These are phyloP conservation scores for Paratrypauchen microcephalus DNA, from an alignment of 2,797 vertebrate species.

Conservation along the genomic window DNA sequence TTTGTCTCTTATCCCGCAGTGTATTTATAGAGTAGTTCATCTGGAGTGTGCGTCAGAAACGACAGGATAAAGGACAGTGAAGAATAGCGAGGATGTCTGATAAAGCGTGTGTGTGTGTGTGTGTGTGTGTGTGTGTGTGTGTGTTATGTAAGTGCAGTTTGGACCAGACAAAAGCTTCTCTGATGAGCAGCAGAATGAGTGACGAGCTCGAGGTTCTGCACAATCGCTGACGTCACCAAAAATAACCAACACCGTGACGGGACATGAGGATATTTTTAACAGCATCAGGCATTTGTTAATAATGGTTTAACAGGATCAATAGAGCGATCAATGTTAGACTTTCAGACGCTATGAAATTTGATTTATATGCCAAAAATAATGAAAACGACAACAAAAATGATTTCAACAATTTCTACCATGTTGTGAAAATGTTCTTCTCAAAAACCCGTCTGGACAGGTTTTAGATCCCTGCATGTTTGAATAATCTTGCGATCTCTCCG, in stretches of 20 bases:
- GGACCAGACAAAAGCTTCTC: background rate
- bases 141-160: slow-evolving; percentile 1
- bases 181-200: no score
- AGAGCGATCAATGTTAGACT: no score
- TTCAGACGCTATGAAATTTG: no score
- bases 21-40: background rate
- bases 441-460: no score
- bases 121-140: background rate
- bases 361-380: no score
- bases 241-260: background rate
- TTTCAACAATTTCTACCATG: no score
- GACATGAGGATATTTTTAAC: background rate
- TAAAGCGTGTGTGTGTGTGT: background rate
- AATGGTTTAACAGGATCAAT: no score
- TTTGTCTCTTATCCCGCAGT: background rate
- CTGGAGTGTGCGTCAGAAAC: background rate
- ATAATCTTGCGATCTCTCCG: no score
- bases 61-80: background rate
- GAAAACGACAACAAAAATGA: no score
- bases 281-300: background rate
- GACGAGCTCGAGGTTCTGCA: background rate
- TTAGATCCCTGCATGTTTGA: no score
- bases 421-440: no score
- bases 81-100: background rate
- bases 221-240: background rate